Evolutionary conservation across 2,113 vertebrate genomes (phyloP), one percentile per base, ranked within the genome.

Genomic region (Peromyscus leucopus): DNA sequence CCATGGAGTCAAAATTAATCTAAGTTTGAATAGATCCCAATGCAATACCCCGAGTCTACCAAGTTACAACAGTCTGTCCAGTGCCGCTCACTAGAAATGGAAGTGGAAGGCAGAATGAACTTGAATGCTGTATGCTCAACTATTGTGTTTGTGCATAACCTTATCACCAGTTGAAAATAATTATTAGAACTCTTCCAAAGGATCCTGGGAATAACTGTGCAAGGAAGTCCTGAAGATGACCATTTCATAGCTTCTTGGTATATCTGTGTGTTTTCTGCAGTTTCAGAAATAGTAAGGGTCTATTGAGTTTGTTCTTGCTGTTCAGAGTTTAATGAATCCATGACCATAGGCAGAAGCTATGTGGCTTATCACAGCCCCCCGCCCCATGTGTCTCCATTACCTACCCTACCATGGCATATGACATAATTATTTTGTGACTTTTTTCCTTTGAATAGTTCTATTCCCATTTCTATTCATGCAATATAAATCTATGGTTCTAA

Each of bases 371-470:
- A n/a, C 36, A 16, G 57, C 15, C 57, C 65, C 12, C 15, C 12
- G n/a, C 6, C 17, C 0, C 8, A 1, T 7, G 26, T 21, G 48
- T 31, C 21, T 33, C 21, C 9, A 3, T 22, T 4, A 5, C 16
- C 13, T 10, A 21, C 15, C 55, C 31, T 55, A 11, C 10, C 42
- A 31, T 0, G 12, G 36, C 48, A 33, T 12, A 39, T n/a, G 21
- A 5, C 5, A 2, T 33, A 2, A 61, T 11, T 55, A 39, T 72
- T 9, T 46, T 75, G 48, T 22, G 4, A 12, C 0, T 51, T 10
- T 7, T 59, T 69, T 90, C 15, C 33, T 91, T 71, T 65, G 28
- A 39, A 55, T 36, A 46, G 42, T 36, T 24, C 51, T 36, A 24
- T 1, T 5, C 4, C 1, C 33, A 39, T 15, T 8, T 85, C 48